Conservation (phyloP, 2,797 vertebrate genomes). For the Macrochelys suwanniensis region DNA sequence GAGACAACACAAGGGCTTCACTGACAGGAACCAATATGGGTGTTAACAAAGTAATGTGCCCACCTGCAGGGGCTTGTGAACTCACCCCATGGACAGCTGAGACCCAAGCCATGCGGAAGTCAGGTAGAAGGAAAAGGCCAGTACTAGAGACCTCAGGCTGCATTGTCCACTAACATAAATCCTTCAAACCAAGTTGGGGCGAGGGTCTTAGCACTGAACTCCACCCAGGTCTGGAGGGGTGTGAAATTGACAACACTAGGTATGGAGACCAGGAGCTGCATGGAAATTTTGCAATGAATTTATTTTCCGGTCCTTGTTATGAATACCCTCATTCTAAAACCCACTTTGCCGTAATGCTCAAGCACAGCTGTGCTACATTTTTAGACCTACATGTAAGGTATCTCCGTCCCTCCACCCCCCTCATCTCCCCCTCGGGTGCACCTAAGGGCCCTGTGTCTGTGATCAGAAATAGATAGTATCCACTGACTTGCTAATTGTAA, state of each 20-base stretch:
- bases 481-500: slow-evolving; percentile 46
- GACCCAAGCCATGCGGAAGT: background rate
- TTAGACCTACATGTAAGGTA: background rate
- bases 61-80: background rate
- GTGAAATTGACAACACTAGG: fast-evolving
- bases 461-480: slow-evolving; percentile 45
- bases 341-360: fast-evolving
- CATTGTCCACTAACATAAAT: fast-evolving
- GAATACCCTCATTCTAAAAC: background rate
- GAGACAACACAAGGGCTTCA: background rate
- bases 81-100: background rate
- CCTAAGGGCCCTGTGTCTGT: background rate
- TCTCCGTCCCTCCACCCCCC: slow-evolving; percentile 23
- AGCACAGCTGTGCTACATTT: slow-evolving; percentile 33
- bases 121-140: background rate
- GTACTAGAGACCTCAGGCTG: background rate
- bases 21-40: fast-evolving
- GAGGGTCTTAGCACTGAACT: fast-evolving
- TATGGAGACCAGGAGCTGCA: fast-evolving
- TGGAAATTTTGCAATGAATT: background rate
- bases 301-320: background rate
- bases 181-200: fast-evolving
- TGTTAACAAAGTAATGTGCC: background rate
- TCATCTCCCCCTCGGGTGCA: slow-evolving; percentile 1
- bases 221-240: background rate